A percentile compares a stretch with the other conserved stretches of the same genome.
These are phyloP conservation scores for Synaphobranchus kaupii DNA, from an alignment of 2,797 vertebrate genomes.

Conservation along the genomic window DNA sequence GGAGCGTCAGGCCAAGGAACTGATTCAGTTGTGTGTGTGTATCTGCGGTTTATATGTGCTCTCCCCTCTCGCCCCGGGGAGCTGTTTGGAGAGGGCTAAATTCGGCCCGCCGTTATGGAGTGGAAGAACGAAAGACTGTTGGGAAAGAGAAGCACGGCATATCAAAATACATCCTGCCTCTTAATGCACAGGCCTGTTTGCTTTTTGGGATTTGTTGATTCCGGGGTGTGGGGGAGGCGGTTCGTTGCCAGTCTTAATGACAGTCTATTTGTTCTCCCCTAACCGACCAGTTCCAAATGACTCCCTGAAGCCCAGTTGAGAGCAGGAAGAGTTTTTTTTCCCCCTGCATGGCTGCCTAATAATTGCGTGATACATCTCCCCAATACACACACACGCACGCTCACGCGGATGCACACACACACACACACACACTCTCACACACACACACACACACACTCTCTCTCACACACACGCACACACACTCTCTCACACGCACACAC, in stretches of 20 bases:
- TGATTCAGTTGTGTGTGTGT: too few species aligned
- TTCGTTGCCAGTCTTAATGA: neutral
- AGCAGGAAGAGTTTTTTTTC: neutral
- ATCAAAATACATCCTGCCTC: neutral
- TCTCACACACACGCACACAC: too few species aligned
- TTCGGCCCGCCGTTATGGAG: constrained; percentile 11
- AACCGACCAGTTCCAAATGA: neutral
- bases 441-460: too few species aligned
- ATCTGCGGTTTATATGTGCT: neutral
- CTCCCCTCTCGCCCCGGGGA: too few species aligned
- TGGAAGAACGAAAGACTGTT: neutral
- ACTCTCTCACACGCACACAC: too few species aligned
- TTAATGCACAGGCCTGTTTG: neutral
- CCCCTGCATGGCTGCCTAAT: neutral
- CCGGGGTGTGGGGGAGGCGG: neutral
- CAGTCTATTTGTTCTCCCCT: neutral
- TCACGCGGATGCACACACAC: too few species aligned
- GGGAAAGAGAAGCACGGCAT: neutral
- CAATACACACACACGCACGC: neutral
- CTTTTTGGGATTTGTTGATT: neutral
- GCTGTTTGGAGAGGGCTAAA: neutral
- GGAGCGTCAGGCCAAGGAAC: neutral
- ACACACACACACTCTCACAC: too few species aligned
- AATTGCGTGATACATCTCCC: neutral
- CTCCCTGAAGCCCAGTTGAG: neutral